Conservation (phyloP, 2,113 vertebrate genomes). For the Callocephalon fimbriatum region DNA sequence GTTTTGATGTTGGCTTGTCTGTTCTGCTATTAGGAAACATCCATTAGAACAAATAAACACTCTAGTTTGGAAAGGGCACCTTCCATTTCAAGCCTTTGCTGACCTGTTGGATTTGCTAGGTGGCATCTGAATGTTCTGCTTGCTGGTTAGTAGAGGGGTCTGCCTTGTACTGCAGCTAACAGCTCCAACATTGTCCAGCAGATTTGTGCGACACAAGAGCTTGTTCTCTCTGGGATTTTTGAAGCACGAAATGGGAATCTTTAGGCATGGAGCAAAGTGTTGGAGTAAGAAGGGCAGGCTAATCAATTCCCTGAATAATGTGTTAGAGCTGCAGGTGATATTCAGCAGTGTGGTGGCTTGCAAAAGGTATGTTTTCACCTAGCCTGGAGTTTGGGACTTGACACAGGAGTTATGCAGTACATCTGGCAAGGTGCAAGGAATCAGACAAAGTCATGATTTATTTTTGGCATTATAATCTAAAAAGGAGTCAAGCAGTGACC, state of each 20-base stretch:
- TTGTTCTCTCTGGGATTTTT: not conserved
- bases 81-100: not conserved
- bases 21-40: not conserved
- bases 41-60: not conserved
- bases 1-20: not conserved
- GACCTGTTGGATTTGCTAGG: not conserved
- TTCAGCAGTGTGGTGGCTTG: not conserved
- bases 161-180: not conserved
- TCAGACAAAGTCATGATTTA: not conserved
- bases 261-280: not conserved
- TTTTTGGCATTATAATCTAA: not conserved
- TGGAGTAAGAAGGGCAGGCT: not conserved
- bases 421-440: not conserved
- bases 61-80: not conserved
- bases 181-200: not conserved
- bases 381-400: not conserved
- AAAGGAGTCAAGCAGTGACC: not conserved
- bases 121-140: not conserved
- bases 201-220: not conserved
- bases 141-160: not conserved
- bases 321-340: not conserved
- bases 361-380: not conserved
- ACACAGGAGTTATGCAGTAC: not conserved
- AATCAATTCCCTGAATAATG: not conserved
- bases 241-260: constrained; percentile 25